A percentile compares a stretch with the other conserved stretches of the same genome.
Evolutionary conservation across 2,888 invertebrate species (phyloP).

Genomic region (Amphipoea lucens): DNA sequence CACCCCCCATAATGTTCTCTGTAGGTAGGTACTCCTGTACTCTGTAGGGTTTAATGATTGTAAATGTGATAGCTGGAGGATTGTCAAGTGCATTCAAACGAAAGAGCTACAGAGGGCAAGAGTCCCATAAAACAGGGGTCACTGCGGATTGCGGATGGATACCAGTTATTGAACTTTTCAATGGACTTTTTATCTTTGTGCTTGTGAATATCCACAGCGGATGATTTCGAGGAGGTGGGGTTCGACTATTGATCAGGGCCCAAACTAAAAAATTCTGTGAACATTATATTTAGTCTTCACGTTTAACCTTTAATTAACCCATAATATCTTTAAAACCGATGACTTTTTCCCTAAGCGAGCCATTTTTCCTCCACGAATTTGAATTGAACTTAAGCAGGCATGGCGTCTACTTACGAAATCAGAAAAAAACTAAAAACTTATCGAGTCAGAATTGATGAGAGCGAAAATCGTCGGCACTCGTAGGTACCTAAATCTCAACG

Average conservation of each 20-base stretch:
- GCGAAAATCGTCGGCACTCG: slow-evolving; percentile 44
- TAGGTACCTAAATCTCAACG: slow-evolving; percentile 55
- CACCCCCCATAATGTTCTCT: slow-evolving; percentile 3
- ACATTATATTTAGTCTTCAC: background rate
- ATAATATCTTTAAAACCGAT: background rate
- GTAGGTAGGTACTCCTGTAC: slow-evolving; percentile 23
- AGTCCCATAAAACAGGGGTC: slow-evolving; percentile 62
- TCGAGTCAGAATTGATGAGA: slow-evolving; percentile 58
- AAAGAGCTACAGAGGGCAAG: slow-evolving; percentile 69
- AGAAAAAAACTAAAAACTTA: slow-evolving; percentile 54
- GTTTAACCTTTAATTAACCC: background rate
- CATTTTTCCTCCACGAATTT: background rate
- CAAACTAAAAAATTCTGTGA: background rate
- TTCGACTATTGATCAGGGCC: background rate
- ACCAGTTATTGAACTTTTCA: slow-evolving; percentile 51
- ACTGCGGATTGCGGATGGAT: slow-evolving; percentile 51
- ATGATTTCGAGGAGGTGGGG: background rate
- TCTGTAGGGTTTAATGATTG: slow-evolving; percentile 66
- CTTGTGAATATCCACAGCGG: slow-evolving; percentile 32
- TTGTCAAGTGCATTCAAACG: slow-evolving; percentile 71
- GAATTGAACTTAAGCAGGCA: slow-evolving; percentile 36
- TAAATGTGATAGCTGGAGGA: slow-evolving; percentile 66
- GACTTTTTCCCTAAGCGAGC: background rate
- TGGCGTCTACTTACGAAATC: slow-evolving; percentile 39
- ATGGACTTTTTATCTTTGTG: slow-evolving; percentile 43